These are phyloP conservation scores for Pristionchus pacificus DNA, from an alignment of 1,140 invertebrate species.

Conservation along the genomic window DNA sequence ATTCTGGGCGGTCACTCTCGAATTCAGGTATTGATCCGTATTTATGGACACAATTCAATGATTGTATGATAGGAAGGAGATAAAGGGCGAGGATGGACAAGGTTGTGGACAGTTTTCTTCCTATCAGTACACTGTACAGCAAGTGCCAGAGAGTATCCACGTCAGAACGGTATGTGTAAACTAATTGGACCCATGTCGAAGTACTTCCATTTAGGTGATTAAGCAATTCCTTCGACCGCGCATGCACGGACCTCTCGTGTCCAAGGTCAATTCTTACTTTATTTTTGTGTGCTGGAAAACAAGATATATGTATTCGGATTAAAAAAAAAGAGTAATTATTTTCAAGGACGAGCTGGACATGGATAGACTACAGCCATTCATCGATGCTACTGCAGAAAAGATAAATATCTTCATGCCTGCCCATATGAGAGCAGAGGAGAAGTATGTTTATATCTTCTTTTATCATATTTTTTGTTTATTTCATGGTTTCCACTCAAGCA, in stretches of 20 bases:
- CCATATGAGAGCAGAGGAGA: slow-evolving; percentile 17
- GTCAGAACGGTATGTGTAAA: slow-evolving; percentile 26
- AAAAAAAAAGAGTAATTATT: too few relatives aligned
- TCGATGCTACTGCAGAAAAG: slow-evolving; percentile 21
- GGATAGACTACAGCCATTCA: slow-evolving; percentile 31
- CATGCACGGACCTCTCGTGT: slow-evolving; percentile 19
- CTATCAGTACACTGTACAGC: slow-evolving; percentile 23
- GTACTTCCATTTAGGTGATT: slow-evolving; percentile 22
- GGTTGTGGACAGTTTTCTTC: too few relatives aligned
- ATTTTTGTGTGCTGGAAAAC: too few relatives aligned
- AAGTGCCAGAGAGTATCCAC: slow-evolving; percentile 34
- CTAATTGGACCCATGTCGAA: too few relatives aligned
- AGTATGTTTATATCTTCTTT: slow-evolving; percentile 21
- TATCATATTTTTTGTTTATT: too few relatives aligned
- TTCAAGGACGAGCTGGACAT: slow-evolving; percentile 32
- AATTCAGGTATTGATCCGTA: slow-evolving; percentile 25
- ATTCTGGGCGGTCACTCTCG: slow-evolving; percentile 33
- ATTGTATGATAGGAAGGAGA: slow-evolving; percentile 16
- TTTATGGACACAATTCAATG: slow-evolving; percentile 5
- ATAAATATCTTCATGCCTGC: slow-evolving; percentile 32
- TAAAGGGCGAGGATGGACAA: too few relatives aligned
- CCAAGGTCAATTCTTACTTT: too few relatives aligned
- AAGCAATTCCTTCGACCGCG: slow-evolving; percentile 37
- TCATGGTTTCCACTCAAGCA: too few relatives aligned
- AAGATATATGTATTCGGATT: too few relatives aligned